Evolutionary conservation across 2,888 invertebrate genomes (phyloP), one percentile per base, ranked within the genome.

Genomic region (Agriopis marginaria): DNA sequence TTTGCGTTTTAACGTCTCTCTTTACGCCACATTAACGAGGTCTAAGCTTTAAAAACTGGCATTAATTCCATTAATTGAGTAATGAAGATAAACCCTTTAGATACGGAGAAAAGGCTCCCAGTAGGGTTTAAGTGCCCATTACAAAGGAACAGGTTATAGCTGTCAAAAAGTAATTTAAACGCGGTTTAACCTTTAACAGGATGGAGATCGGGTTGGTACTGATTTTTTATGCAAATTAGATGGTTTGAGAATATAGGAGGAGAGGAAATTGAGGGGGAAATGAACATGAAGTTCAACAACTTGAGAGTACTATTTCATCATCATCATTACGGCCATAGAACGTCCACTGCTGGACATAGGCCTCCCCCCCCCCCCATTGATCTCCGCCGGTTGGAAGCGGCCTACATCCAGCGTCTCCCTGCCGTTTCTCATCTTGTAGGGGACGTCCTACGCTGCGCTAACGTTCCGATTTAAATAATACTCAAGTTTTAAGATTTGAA

Each of bases 111-210:
- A 62, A 63, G 65, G 63, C 44, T 64, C 67, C 63, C 64, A n/a
- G 47, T 66, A 64, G 58, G 58, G 58, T 58, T 68, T 69, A 73
- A 76, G 72, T 73, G 71, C 63, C 74, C 70, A 73, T 77, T 76
- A 75, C 64, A 71, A 56, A 71, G 69, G 74, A 75, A 65, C 67
- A 73, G 70, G 73, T 75, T 75, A 75, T 76, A 64, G 73, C 74
- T 74, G 77, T 76, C 77, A 77, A 77, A 77, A 77, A 77, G 77
- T 77, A 73, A 77, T 77, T 77, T 74, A 72, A 71, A 68, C 72
- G 70, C 69, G 64, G 70, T 73, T 70, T 63, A 64, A 72, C 68
- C 72, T 61, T 66, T 60, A 61, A 59, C 68, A 73, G 50, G 60
- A 61, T 39, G 58, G 42, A 62, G 53, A 69, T 74, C 65, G 51